Conservation (phyloP, 2,888 invertebrate species). For the Platycnemis pennipes region DNA sequence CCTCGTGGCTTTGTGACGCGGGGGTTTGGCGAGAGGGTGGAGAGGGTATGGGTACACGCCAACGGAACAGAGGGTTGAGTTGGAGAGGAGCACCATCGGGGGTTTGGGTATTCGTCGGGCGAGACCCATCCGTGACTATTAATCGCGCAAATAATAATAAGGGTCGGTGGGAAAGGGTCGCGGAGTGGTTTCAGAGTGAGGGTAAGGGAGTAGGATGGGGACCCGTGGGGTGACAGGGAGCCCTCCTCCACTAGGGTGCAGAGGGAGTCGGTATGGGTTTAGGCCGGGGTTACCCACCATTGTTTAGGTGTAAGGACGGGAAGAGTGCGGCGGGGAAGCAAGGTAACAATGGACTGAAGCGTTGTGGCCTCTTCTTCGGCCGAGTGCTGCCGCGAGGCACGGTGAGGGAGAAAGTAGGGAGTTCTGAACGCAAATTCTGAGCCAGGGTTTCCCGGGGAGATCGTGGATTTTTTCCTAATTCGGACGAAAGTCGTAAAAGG, state of each 20-base stretch:
- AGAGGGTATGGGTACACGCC: too few species aligned
- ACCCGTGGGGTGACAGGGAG: too few species aligned
- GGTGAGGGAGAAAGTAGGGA: neutral
- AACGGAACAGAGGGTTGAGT: neutral
- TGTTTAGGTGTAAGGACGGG: neutral
- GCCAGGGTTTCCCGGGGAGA: too few species aligned
- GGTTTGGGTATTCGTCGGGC: neutral
- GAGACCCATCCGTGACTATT: conserved; percentile 61
- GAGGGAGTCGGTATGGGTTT: neutral
- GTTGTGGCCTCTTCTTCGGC: neutral
- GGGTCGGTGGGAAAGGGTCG: neutral
- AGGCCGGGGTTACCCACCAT: conserved; percentile 1
- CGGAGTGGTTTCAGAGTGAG: too few species aligned
- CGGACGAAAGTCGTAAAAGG: too few species aligned
- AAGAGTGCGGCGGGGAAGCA: neutral
- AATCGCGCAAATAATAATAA: conserved; percentile 56
- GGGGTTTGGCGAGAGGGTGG: too few species aligned
- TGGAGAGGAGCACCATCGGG: neutral
- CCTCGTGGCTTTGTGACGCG: too few species aligned
- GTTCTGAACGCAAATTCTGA: too few species aligned
- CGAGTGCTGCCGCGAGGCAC: neutral
- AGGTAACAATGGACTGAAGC: conserved; percentile 41
- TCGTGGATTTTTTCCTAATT: too few species aligned
- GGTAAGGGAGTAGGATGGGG: too few species aligned
- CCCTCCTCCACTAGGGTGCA: too few species aligned